Percentiles rank a stretch among this genome's conserved stretches.
phyloP scores from a whole-genome alignment of 2,113 vertebrate species.

The Eudorcas thomsonii region DNA sequence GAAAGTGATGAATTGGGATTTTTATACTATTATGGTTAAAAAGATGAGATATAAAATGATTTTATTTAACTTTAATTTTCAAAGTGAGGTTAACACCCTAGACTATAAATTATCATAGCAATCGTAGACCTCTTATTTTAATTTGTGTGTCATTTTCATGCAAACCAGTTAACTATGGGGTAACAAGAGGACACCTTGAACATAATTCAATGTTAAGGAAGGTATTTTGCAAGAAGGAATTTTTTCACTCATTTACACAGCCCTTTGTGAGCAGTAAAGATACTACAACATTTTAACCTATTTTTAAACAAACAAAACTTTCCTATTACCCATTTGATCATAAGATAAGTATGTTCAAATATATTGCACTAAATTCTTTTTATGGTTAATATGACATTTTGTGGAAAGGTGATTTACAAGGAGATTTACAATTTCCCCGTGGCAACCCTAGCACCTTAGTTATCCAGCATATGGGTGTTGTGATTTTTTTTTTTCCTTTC shows the following conservation, averaged over 20 bases:
- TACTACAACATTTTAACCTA: background rate
- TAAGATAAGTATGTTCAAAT: background rate
- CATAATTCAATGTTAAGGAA: background rate
- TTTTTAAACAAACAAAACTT: background rate
- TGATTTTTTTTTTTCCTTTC: background rate
- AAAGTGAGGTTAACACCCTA: background rate
- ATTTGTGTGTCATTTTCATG: slow-evolving; percentile 27
- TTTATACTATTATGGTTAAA: slow-evolving; percentile 1
- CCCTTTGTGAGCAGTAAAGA: slow-evolving; percentile 7
- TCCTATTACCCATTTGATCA: background rate
- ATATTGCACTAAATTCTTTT: background rate
- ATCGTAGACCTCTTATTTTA: background rate
- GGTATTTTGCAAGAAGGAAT: background rate
- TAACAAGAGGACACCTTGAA: background rate
- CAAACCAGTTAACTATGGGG: background rate
- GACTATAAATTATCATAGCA: background rate
- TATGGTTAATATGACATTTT: slow-evolving; percentile 20
- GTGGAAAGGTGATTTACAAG: background rate
- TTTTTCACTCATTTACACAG: background rate
- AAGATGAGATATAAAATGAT: slow-evolving; percentile 31
- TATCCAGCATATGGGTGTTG: background rate
- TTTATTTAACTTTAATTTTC: slow-evolving; percentile 37
- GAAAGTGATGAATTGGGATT: slow-evolving; percentile 5
- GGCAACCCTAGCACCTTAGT: background rate
- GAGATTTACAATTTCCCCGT: background rate